Evolutionary conservation across 2,797 vertebrate genomes (phyloP).

Genomic region (Neosilurus hyrtlii): DNA sequence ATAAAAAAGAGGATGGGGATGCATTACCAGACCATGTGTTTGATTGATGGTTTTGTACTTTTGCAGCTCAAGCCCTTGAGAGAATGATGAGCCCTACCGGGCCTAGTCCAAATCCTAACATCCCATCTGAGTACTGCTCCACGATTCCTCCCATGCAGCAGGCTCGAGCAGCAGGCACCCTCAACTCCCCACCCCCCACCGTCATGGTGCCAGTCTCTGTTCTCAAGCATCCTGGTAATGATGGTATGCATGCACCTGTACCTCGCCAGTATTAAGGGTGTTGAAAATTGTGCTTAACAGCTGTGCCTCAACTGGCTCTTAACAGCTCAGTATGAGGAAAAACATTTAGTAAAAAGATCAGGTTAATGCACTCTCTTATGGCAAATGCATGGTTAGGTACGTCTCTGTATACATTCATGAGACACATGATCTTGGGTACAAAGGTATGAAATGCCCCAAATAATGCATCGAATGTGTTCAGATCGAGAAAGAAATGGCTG

Average conservation of each 20-base stretch:
- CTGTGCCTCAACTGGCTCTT: background rate
- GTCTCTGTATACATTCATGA: no score
- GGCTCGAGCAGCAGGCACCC: conserved; percentile 72
- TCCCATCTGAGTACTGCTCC: conserved; percentile 79
- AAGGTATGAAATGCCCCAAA: no score
- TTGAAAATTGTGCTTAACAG: background rate
- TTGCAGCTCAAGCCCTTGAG: conserved; percentile 87
- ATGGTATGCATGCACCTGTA: conserved; percentile 70
- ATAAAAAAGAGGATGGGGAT: background rate
- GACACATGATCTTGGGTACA: no score
- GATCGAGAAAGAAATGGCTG: no score
- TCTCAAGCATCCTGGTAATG: conserved; percentile 83
- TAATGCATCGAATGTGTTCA: no score
- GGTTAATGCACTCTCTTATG: background rate
- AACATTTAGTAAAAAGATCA: background rate
- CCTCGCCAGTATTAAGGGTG: background rate
- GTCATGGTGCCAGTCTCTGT: conserved; percentile 82
- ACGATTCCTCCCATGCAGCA: conserved; percentile 80
- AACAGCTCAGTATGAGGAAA: background rate
- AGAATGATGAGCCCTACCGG: conserved; percentile 93
- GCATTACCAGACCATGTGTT: background rate
- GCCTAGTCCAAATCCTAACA: conserved; percentile 79
- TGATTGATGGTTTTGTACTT: conserved; percentile 1
- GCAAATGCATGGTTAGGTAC: background rate
- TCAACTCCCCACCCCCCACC: conserved; percentile 80